These are phyloP conservation scores for Lophura nycthemera DNA, from an alignment of 2,113 vertebrate species.

Conservation along the genomic window DNA sequence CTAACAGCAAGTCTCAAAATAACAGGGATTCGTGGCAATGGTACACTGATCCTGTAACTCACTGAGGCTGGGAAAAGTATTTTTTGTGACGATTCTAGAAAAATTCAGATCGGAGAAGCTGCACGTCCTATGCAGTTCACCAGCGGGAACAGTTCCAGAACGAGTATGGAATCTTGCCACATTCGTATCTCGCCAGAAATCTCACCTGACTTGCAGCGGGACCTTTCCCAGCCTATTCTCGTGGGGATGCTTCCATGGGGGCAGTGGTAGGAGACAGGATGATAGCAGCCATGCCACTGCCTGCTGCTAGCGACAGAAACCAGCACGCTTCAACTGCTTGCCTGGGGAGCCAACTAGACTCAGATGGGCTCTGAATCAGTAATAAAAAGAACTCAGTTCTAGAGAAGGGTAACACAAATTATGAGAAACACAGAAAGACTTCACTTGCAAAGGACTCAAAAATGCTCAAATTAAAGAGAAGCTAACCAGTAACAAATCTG, in stretches of 20 bases:
- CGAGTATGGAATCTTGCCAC: background rate
- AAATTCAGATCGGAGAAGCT: background rate
- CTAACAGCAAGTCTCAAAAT: background rate
- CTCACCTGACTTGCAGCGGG: background rate
- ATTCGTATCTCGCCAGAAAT: too few relatives aligned
- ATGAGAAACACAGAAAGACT: background rate
- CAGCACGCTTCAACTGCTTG: fast-evolving
- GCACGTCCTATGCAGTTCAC: background rate
- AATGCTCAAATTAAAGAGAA: background rate
- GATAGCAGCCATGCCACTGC: fast-evolving
- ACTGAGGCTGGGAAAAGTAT: background rate
- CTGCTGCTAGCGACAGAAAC: fast-evolving
- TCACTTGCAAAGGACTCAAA: background rate
- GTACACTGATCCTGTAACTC: background rate
- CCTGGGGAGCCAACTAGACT: background rate
- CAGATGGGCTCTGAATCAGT: background rate
- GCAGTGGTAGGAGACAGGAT: background rate
- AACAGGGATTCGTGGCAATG: fast-evolving
- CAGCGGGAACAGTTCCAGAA: fast-evolving
- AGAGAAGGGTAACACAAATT: background rate
- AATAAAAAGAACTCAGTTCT: background rate
- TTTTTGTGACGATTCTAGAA: background rate
- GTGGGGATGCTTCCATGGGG: fast-evolving
- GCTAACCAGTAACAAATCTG: background rate
- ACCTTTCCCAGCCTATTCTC: background rate